Conservation (phyloP, 2,113 vertebrate species). For the Actenoides hombroni region DNA sequence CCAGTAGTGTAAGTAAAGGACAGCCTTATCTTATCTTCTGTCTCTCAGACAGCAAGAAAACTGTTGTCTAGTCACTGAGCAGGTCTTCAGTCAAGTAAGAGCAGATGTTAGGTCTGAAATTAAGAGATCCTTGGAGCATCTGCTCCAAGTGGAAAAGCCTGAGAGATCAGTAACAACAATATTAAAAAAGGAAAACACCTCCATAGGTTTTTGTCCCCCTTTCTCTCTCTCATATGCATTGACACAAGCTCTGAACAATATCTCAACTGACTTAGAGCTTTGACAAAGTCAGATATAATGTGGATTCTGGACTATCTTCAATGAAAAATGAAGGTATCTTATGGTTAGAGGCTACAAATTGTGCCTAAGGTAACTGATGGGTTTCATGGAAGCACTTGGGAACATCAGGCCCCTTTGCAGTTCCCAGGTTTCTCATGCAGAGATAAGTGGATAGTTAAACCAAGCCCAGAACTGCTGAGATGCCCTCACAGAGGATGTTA, state of each 20-base stretch:
- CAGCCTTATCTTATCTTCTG: background rate
- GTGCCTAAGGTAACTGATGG: background rate
- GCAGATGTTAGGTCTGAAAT: constrained; percentile 24
- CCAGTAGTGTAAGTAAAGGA: background rate
- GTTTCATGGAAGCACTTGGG: background rate
- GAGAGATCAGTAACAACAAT: background rate
- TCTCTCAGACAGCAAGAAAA: background rate
- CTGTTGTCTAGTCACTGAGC: background rate
- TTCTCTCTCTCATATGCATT: background rate
- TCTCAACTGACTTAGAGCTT: background rate
- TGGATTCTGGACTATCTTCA: background rate
- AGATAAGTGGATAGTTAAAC: background rate
- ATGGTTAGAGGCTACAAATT: background rate
- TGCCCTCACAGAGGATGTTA: background rate
- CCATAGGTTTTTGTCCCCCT: background rate
- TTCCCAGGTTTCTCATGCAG: background rate
- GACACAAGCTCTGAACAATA: background rate
- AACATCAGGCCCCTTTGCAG: background rate
- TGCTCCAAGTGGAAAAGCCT: background rate
- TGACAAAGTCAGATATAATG: background rate
- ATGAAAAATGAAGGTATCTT: background rate
- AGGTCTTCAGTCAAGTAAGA: background rate
- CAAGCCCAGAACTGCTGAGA: background rate
- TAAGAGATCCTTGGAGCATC: background rate
- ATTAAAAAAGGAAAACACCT: background rate